Evolutionary conservation across 2,888 invertebrate species (phyloP), one percentile per base, ranked within the genome.

Genomic region (Brenthis daphne): DNA sequence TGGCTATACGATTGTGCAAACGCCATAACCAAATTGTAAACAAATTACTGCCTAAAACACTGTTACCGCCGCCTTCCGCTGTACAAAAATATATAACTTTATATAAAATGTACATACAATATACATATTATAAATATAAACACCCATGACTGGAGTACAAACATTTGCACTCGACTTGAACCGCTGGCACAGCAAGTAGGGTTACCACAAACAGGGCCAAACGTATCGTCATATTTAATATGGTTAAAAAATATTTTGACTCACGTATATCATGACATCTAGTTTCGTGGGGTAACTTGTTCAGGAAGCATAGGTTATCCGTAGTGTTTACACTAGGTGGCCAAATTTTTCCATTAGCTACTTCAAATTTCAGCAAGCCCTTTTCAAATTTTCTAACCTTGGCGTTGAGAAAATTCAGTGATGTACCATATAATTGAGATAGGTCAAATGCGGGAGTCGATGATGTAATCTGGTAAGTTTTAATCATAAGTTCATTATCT

Each of bases 221-320:
- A 20, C 20, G 20, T 20, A 1, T 20, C 20, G 20, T 20, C 20
- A 20, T 20, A 20, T 20, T 37, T 57, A n/a, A 29, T 4, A 6
- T 57, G 1, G 37, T 8, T 37, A 47, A 12, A 16, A 43, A 43
- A 16, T 29, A 4, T 29, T n/a, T 16, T 53, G 13, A 73, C 80
- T 77, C 65, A 86, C 86, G 81, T 0, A 74, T 73, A 14, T 81
- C 77, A 68, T 86, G 85, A 64, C 88, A 88, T n/a, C 85, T 74
- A 0, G 81, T 85, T 74, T 87, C 87, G 3, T 69, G 54, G 0
- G 79, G 80, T 1, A 68, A 74, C 51, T 77, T 73, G 65, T 88
- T 87, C 64, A 79, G 75, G 1, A 69, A 54, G 60, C 79, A 79
- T 12, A 77, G 48, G 13, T 57, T 70, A 0, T 33, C 55, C 4